Conservation (phyloP, 2,113 vertebrate species). For the Myanophis thanlyinensis region DNA sequence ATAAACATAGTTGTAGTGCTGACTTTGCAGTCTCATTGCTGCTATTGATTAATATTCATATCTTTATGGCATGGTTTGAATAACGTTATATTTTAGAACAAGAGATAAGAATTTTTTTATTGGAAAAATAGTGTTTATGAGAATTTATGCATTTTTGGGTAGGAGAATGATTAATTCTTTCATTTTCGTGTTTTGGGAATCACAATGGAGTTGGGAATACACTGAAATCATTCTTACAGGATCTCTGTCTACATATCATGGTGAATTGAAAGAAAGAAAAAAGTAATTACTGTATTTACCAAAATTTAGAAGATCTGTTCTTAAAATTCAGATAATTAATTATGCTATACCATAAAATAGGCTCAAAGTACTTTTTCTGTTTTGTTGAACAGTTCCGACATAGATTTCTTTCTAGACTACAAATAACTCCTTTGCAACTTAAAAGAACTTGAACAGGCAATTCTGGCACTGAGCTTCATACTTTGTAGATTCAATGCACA, state of each 20-base stretch:
- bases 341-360: slow-evolving; percentile 6
- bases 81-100: not conserved
- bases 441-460: not conserved
- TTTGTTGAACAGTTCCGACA: slow-evolving; percentile 12
- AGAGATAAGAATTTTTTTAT: not conserved
- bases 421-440: not conserved
- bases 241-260: not conserved
- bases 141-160: not conserved
- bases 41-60: slow-evolving; percentile 29
- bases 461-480: not conserved
- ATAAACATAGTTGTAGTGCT: slow-evolving; percentile 32
- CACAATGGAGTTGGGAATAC: not conserved
- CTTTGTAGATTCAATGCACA: not conserved
- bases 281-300: not conserved
- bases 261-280: not conserved
- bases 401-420: slow-evolving; percentile 4
- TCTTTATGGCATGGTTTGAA: slow-evolving; percentile 9
- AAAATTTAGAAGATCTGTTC: not conserved
- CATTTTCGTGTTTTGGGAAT: not conserved
- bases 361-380: slow-evolving; percentile 4
- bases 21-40: slow-evolving; percentile 23
- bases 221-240: not conserved
- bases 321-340: not conserved
- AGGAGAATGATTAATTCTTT: not conserved
- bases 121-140: not conserved